Conservation (phyloP, 2,797 vertebrate species). For the Acridotheres tristis region DNA sequence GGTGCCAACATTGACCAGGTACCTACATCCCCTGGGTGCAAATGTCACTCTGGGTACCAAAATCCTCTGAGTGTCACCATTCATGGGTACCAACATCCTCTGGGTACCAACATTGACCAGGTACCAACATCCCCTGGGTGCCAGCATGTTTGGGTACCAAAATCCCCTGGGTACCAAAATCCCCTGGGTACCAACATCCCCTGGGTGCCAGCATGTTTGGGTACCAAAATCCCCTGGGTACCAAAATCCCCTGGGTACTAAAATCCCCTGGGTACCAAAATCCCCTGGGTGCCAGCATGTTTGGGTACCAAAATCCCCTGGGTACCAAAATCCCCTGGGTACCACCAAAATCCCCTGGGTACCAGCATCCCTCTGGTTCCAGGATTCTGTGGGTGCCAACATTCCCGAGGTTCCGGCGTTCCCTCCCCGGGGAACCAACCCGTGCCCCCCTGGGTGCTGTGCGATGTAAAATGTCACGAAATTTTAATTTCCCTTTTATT, state of each 20-base stretch:
- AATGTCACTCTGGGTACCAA: neutral
- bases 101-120: too few relatives aligned
- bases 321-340: neutral
- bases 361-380: neutral
- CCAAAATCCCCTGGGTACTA: too few relatives aligned
- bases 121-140: too few relatives aligned
- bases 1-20: too few relatives aligned
- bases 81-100: neutral
- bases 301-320: accelerated
- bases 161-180: too few relatives aligned
- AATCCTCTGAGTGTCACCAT: too few relatives aligned
- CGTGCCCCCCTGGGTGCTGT: accelerated
- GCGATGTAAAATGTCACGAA: accelerated
- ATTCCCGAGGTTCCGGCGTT: accelerated
- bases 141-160: too few relatives aligned
- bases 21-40: too few relatives aligned
- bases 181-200: too few relatives aligned
- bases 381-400: neutral
- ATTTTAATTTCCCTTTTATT: neutral
- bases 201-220: too few relatives aligned
- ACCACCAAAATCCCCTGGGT: accelerated
- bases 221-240: too few relatives aligned
- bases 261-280: accelerated
- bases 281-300: too few relatives aligned
- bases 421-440: neutral